Percentiles rank a stretch among this genome's conserved stretches.
phyloP scores from a whole-genome alignment of 2,113 vertebrate genomes.

The Toxotes chatareus region DNA sequence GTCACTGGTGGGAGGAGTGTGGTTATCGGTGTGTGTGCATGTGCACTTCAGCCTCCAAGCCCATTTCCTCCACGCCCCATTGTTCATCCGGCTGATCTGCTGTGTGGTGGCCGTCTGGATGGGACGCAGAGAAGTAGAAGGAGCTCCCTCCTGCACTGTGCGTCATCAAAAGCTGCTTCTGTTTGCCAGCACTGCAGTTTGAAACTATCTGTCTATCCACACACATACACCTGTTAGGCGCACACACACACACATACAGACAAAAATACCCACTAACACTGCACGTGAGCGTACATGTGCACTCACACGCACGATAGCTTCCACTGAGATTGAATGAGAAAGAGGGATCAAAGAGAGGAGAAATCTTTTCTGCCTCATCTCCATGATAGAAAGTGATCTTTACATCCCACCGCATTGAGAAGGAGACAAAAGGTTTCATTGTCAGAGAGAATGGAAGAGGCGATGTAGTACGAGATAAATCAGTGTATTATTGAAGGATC shows the following conservation, averaged over 20 bases:
- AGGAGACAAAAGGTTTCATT: conserved; percentile 41
- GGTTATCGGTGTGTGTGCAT: conserved; percentile 3
- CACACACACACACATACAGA: background rate
- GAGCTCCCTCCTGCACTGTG: conserved; percentile 32
- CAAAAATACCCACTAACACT: conserved; percentile 4
- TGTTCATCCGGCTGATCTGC: conserved; percentile 34
- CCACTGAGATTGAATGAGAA: conserved; percentile 30
- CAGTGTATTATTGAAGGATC: conserved; percentile 21
- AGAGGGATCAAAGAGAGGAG: conserved; percentile 57
- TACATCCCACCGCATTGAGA: conserved; percentile 19
- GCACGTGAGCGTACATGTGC: background rate
- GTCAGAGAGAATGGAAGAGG: conserved; percentile 40
- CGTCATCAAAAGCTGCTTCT: conserved; percentile 59
- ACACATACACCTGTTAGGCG: conserved; percentile 21
- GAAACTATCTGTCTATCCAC: conserved; percentile 42
- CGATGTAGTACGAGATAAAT: conserved; percentile 3
- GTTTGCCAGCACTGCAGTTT: conserved; percentile 44
- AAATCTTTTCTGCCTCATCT: conserved; percentile 39
- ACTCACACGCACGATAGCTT: background rate
- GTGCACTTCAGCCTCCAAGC: background rate
- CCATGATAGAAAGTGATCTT: conserved; percentile 30
- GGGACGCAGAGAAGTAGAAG: conserved; percentile 35
- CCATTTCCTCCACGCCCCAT: background rate
- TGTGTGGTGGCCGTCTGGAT: conserved; percentile 23
- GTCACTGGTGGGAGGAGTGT: background rate